These are phyloP conservation scores for Papilio protenor DNA, from an alignment of 2,888 invertebrate genomes.

Conservation along the genomic window DNA sequence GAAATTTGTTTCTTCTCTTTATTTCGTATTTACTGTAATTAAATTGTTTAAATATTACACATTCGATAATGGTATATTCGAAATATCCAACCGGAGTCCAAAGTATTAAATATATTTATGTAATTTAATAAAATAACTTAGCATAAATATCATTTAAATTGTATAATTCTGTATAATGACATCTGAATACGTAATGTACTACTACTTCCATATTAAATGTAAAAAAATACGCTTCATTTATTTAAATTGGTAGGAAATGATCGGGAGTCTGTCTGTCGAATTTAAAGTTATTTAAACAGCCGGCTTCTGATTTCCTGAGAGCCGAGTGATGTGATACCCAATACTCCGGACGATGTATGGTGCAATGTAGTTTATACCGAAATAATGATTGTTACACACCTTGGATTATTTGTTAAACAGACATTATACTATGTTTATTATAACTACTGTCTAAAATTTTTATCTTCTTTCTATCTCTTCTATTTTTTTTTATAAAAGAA, in stretches of 20 bases:
- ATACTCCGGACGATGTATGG: constrained; percentile 52
- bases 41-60: neutral
- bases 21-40: too few relatives aligned
- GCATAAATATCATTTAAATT: constrained; percentile 36
- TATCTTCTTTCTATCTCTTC: too few relatives aligned
- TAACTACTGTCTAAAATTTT: too few relatives aligned
- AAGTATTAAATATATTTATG: neutral
- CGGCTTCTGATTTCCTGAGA: constrained; percentile 50
- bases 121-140: constrained; percentile 42
- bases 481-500: too few relatives aligned
- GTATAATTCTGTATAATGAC: constrained; percentile 47
- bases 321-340: constrained; percentile 60
- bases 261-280: constrained; percentile 60
- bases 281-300: constrained; percentile 65
- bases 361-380: constrained; percentile 65
- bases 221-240: constrained; percentile 50
- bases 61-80: neutral
- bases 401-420: constrained; percentile 20
- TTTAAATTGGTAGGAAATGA: constrained; percentile 64
- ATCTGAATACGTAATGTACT: constrained; percentile 18
- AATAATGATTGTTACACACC: constrained; percentile 55
- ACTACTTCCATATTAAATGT: constrained; percentile 21
- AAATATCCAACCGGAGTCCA: neutral
- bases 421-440: neutral
- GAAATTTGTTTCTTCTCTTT: too few relatives aligned